Conservation (phyloP, 2,113 vertebrate species). For the Arizona elegans region DNA sequence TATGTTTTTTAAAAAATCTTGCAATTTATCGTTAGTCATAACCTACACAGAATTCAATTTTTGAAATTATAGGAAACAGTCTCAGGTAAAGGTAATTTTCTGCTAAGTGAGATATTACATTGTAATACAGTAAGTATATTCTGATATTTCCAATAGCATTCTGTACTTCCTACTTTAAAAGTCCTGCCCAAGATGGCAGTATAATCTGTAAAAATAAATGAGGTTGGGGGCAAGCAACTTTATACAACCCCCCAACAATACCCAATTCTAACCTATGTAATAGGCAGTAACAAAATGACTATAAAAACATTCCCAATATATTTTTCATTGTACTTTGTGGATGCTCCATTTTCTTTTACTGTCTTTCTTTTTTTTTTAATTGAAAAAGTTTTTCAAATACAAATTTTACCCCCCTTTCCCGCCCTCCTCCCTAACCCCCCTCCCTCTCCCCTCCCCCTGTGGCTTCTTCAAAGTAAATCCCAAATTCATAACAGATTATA, state of each 20-base stretch:
- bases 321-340: slow-evolving; percentile 1
- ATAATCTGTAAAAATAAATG: slow-evolving; percentile 10
- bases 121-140: neutral
- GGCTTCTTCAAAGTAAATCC: too few species aligned
- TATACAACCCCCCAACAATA: neutral
- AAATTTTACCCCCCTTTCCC: too few species aligned
- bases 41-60: neutral
- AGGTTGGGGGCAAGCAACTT: slow-evolving; percentile 11
- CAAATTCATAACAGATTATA: too few species aligned
- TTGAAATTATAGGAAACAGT: neutral
- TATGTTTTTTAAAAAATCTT: neutral
- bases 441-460: too few species aligned
- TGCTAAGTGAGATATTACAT: fast-evolving
- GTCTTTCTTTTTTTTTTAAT: too few species aligned
- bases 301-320: neutral
- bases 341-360: neutral
- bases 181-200: slow-evolving; percentile 63
- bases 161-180: neutral
- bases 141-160: neutral
- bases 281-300: slow-evolving; percentile 25
- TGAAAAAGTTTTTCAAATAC: too few species aligned
- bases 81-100: neutral
- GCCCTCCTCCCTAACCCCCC: too few species aligned
- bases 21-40: neutral
- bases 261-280: slow-evolving; percentile 17